A percentile compares a stretch with the other conserved stretches of the same genome.
Evolutionary conservation across 2,797 vertebrate species (phyloP).

Genomic region (Nasua narica): DNA sequence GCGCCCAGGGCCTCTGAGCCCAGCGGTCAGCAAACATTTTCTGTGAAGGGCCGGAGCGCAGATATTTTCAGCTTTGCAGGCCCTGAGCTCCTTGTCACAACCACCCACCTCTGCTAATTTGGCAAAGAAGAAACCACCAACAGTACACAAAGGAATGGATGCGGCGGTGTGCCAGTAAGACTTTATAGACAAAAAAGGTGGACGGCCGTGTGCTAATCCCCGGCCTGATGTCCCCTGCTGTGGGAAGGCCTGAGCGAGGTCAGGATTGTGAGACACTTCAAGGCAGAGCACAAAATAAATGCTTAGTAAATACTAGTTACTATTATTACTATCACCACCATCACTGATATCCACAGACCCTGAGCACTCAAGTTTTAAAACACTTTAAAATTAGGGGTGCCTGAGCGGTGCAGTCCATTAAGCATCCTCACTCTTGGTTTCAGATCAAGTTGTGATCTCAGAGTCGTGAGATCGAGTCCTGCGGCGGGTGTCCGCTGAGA

Average conservation of each 20-base stretch:
- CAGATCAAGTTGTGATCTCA: background rate
- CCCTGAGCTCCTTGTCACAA: background rate
- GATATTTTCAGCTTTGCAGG: background rate
- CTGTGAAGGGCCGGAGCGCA: background rate
- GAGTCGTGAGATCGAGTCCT: background rate
- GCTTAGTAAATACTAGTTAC: background rate
- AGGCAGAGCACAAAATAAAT: background rate
- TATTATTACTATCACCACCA: background rate
- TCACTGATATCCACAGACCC: background rate
- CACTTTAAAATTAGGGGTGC: background rate
- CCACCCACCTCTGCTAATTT: too few species aligned
- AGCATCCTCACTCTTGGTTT: background rate
- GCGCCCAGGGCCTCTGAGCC: background rate
- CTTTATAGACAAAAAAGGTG: background rate
- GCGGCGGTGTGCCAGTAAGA: background rate
- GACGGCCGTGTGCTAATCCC: background rate
- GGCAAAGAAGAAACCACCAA: background rate
- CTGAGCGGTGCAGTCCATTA: background rate
- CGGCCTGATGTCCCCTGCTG: background rate
- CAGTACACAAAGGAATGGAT: accelerated
- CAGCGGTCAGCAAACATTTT: background rate
- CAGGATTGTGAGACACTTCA: background rate
- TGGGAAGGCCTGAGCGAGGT: background rate
- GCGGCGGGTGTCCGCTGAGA: accelerated
- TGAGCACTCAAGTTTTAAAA: background rate